Evolutionary conservation across 1,140 invertebrate species (phyloP), one percentile per base, ranked within the genome.

Genomic region (Bombus waltoni): DNA sequence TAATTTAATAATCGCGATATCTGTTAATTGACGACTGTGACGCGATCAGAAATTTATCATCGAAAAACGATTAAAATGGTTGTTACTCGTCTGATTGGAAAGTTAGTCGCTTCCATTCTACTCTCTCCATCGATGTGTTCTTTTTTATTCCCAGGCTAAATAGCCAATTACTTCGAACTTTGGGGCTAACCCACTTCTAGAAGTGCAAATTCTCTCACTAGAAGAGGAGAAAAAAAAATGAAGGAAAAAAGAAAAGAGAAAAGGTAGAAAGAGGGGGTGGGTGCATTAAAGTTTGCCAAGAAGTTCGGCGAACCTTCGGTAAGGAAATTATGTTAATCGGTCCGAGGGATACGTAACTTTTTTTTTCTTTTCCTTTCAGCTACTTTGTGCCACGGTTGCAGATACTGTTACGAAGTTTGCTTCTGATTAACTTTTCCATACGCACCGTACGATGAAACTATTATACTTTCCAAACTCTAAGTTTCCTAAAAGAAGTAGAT

Each of bases 281-380:
- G 42, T 22, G 59, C 15, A 66, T 83, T 83, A 76, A 83, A 83
- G 71, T 83, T 83, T 53, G 28, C 35, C 22, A 42, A 65, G 32
- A 83, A 75, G 72, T 75, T 75, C 10, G 59, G 22, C 9, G 57
- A 75, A 66, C 72, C 73, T 68, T 76, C 68, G 81, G 40, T 75
- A 68, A 35, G 73, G 35, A 76, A 83, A 83, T 83, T 83, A 83
- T 83, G 81, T 66, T 83, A 83, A 83, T 83, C 81, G 73, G 35
- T 66, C 59, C 32, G 22, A 25, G 35, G 62, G 72, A 13, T 68
- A 53, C 72, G 73, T 66, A 76, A 66, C 62, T 66, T 83, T 83
- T 66, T 83, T 83, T 87, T 53, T 57, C 80, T 75, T 75, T 35
- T 28, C 47, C 65, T 35, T 71, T 40, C 6, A 47, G 53, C 70